Conservation (phyloP, 2,113 vertebrate species). For the Tragelaphus strepsiceros region DNA sequence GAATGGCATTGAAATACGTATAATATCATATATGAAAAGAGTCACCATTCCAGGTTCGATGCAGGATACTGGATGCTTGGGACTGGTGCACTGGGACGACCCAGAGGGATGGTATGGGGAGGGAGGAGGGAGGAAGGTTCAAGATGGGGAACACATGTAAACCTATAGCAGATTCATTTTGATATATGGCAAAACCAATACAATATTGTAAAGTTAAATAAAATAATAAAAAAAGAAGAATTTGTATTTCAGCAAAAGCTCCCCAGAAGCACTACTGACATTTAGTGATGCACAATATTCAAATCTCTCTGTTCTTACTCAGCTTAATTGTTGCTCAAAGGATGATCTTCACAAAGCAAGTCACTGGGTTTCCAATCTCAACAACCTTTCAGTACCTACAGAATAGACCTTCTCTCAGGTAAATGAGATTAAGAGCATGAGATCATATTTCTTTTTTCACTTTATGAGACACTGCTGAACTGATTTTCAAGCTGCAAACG, state of each 20-base stretch:
- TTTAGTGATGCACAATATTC: neutral
- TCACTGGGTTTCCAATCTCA: neutral
- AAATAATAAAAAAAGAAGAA: neutral
- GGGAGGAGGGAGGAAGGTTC: too few relatives aligned
- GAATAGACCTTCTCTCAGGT: neutral
- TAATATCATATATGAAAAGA: too few relatives aligned
- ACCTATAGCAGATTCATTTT: too few relatives aligned
- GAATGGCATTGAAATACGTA: too few relatives aligned
- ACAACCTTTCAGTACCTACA: neutral
- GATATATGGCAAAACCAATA: too few relatives aligned
- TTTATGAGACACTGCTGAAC: neutral
- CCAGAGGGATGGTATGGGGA: too few relatives aligned
- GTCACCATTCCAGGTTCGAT: too few relatives aligned
- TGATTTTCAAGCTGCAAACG: neutral
- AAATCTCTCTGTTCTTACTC: neutral
- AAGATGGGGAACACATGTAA: too few relatives aligned
- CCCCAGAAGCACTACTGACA: neutral
- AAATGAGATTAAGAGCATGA: neutral
- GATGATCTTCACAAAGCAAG: neutral
- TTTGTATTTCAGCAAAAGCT: neutral
- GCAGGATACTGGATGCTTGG: too few relatives aligned
- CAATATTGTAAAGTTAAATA: too few relatives aligned
- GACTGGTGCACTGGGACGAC: too few relatives aligned
- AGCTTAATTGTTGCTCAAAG: neutral
- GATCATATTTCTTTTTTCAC: neutral